Percentiles rank a stretch among this genome's conserved stretches.
Evolutionary conservation across 2,888 invertebrate genomes (phyloP).

Genomic region (Ormia ochracea): DNA sequence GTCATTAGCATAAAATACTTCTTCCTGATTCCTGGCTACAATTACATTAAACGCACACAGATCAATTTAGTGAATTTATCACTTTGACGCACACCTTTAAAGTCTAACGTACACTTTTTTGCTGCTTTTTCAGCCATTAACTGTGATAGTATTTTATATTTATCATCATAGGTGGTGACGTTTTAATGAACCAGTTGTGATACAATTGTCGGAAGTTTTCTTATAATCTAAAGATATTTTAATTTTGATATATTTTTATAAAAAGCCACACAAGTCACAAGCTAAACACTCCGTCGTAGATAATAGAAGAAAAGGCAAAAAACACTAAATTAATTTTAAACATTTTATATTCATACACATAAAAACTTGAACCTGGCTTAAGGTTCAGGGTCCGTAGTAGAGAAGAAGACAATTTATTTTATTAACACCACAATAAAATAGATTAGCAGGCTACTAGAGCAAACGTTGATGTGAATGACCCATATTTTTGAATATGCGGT

Average conservation of each 20-base stretch:
- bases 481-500: constrained; percentile 10
- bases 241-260: constrained; percentile 30
- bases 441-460: constrained; percentile 47
- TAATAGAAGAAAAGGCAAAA: not conserved
- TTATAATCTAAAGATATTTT: constrained; percentile 19
- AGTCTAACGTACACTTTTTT: not conserved
- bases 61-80: not conserved
- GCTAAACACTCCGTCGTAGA: not conserved
- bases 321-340: not conserved
- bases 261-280: not conserved
- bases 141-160: not conserved
- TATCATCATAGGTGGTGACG: constrained; percentile 34
- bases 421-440: not conserved
- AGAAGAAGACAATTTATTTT: not conserved
- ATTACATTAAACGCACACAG: too few species aligned
- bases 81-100: not conserved
- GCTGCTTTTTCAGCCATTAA: not conserved
- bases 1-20: too few species aligned
- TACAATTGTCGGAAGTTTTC: constrained; percentile 58
- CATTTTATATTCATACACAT: not conserved
- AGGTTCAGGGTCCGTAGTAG: constrained; percentile 42
- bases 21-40: too few species aligned
- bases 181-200: constrained; percentile 48
- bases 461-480: constrained; percentile 50
- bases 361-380: constrained; percentile 43